These are phyloP conservation scores for Apantesis nais DNA, from an alignment of 2,888 invertebrate species.

Conservation along the genomic window DNA sequence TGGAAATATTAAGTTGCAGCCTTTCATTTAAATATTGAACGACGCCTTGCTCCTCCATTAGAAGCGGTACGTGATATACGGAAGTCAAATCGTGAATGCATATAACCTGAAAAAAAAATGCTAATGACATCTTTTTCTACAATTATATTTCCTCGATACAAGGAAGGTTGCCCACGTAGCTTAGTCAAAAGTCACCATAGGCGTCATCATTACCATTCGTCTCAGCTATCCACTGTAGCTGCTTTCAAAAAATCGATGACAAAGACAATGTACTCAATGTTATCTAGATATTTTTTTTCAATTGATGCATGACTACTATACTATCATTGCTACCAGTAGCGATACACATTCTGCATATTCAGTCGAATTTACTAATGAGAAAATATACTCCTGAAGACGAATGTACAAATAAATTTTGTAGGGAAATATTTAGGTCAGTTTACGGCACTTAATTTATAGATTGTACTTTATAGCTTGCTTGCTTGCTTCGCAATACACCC, in stretches of 20 bases:
- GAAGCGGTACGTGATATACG: conserved; percentile 97
- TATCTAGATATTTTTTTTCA: neutral
- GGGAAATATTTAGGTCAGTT: neutral
- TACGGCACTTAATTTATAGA: too few species aligned
- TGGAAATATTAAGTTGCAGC: conserved; percentile 90
- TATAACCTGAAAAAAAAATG: conserved; percentile 88
- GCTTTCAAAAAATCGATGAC: neutral
- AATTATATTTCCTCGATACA: neutral
- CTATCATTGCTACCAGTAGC: neutral
- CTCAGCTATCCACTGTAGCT: neutral
- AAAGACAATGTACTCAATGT: neutral
- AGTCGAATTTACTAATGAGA: too few species aligned
- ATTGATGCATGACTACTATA: neutral
- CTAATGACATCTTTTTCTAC: neutral
- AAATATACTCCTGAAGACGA: neutral
- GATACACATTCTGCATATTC: too few species aligned
- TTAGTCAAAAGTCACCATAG: neutral
- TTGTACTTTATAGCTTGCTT: too few species aligned
- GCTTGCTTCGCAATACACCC: too few species aligned
- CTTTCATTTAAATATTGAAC: conserved; percentile 93
- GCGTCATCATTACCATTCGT: neutral
- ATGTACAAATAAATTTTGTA: neutral
- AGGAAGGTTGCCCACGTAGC: neutral
- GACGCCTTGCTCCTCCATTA: conserved; percentile 96
- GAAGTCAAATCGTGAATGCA: conserved; percentile 97